Base-by-base conservation (phyloP, 2,797 vertebrate species). In the Lophotriccus pileatus region DNA sequence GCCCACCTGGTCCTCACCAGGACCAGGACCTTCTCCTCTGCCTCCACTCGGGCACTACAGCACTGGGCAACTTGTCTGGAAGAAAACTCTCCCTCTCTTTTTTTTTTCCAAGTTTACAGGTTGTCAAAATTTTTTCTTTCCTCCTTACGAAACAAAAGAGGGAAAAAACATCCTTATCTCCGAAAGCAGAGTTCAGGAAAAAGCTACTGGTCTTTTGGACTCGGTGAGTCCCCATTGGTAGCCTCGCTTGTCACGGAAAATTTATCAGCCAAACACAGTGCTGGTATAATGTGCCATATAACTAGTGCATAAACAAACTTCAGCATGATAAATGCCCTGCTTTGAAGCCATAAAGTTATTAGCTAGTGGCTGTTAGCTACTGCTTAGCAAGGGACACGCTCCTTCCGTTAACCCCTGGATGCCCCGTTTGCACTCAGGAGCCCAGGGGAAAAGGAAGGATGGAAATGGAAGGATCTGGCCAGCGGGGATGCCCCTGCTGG, bases 331-430 rank as follows among this genome's bases (percentile, higher is more conserved):
- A 98, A 99, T 98, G 98, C 97, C 97, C 96, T 96, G 97, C 98
- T 98, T 98, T 98, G 97, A 91, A 96, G 97, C 98, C 98, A 98
- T 98, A 99, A 99, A 99, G 98, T 97, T 98, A 99, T 99, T 98
- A 98, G 98, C 98, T 98, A 98, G 98, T 98, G 98, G 98, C 98
- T 98, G 98, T 97, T 96, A 97, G 98, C 98, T 98, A 98, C 98
- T 77, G 97, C 94, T 93, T 87, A 95, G 84, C 82, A 82, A 79
- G 95, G 94, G 92, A 87, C 87, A 82, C 10, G 24, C 55, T 96
- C 86, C 82, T 94, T 94, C 94, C 13, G 37, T 97, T 97, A 97
- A 97, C 97, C 95, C 90, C 87, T 95, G 91, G 83, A 55, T 91
- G 79, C 46, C 86, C 60, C 0, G 0, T 39, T 67, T 4, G 2